A percentile compares a stretch with the other conserved stretches of the same genome.
Conservation (phyloP, 1,140 invertebrate genomes). For the Pseudomyrmex sp. region DNA sequence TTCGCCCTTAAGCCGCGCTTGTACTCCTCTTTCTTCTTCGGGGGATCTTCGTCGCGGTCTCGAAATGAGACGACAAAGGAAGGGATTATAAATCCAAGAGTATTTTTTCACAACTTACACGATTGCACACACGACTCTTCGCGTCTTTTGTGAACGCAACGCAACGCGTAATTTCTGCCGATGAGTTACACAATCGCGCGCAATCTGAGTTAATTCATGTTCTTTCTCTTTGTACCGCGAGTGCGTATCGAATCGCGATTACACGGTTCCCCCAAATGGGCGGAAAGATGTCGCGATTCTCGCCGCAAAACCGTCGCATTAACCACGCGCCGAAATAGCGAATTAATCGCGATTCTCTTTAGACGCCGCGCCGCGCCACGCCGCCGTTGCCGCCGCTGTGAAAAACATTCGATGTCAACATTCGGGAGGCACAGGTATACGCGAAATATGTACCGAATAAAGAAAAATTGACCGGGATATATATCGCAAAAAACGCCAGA, state of each 20-base stretch:
- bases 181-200: background rate
- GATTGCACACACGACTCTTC: too few species aligned
- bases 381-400: constrained; percentile 15
- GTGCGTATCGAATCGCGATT: constrained; percentile 16
- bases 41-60: background rate
- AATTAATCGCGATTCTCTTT: constrained; percentile 39
- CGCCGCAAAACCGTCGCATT: background rate
- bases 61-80: constrained; percentile 3
- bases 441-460: constrained; percentile 68
- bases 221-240: too few species aligned
- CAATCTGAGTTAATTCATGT: background rate
- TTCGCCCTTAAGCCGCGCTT: constrained; percentile 48
- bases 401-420: constrained; percentile 44
- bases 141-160: background rate
- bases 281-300: constrained; percentile 2
- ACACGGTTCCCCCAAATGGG: background rate
- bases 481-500: constrained; percentile 67
- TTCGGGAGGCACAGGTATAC: constrained; percentile 55
- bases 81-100: background rate
- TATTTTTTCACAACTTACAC: background rate
- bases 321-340: constrained; percentile 21
- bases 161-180: background rate
- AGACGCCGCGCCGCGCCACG: background rate
- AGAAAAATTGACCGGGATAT: constrained; percentile 69
- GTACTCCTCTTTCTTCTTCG: constrained; percentile 1